Evolutionary conservation across 2,797 vertebrate genomes (phyloP), one percentile per base, ranked within the genome.

Genomic region (Pangasius mekongensis): DNA sequence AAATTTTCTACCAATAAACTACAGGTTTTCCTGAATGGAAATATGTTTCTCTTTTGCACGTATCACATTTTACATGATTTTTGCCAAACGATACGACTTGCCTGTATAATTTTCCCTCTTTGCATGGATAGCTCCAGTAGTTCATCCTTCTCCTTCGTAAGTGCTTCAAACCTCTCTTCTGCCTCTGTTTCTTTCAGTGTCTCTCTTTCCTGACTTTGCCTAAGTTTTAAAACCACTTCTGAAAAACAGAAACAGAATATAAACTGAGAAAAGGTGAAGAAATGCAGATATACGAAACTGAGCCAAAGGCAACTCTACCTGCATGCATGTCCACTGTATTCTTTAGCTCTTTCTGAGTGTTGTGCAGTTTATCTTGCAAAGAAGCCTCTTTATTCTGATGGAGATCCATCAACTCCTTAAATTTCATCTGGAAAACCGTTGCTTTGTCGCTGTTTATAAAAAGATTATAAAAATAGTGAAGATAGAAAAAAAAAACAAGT

Each of bases 61-160:
- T 6, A 47, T 74, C 39, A 74, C 5, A 47, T 76, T n/a, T 74
- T 20, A 33, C 64, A 67, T 30, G 13, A 67, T 67, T 33, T 43
- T 73, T 43, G 11, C 11, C n/a, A 24, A 49, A 71, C 7, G 39
- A 47, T 9, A 13, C 1, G 13, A 33, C 62, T 91, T 67, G 95
- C 96, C 95, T 95, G 94, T 89, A 96, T 94, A n/a, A 92, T 47
- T 93, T 93, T 93, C 4, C 92, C 95, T 92, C 94, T 94, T 87
- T 96, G 92, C 80, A 94, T 66, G 22, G 93, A 95, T 58, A 95
- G 76, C 84, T 91, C 67, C 80, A 96, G 43, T 20, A 96, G 89
- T 73, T 89, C 93, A 67, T 95, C 93, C 76, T 94, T 96, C 89
- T 96, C 95, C 88, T 92, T 93, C 36, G 86, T 87, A 73, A 96